Conservation (phyloP, 2,888 invertebrate genomes). For the Cephus runcator region DNA sequence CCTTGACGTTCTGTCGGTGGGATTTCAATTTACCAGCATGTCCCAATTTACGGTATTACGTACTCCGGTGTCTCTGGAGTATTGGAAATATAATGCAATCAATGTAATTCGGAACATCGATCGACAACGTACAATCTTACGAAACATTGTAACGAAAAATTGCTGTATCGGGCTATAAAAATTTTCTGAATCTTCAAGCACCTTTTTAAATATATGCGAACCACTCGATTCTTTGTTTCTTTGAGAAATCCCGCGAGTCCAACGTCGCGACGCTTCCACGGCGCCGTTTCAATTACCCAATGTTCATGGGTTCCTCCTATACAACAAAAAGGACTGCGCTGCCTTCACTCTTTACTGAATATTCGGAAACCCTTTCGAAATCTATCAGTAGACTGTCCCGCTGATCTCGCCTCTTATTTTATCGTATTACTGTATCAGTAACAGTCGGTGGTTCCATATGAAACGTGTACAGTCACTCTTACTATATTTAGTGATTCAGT, state of each 20-base stretch:
- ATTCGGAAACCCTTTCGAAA: not conserved
- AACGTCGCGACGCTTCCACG: not conserved
- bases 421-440: not conserved
- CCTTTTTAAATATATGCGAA: too few relatives aligned
- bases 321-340: not conserved
- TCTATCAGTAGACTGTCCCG: not conserved
- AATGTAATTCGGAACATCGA: too few relatives aligned
- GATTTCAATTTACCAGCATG: too few relatives aligned
- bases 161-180: too few relatives aligned
- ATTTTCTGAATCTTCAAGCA: too few relatives aligned
- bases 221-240: too few relatives aligned
- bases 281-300: not conserved
- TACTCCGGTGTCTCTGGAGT: too few relatives aligned
- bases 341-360: not conserved
- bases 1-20: not conserved
- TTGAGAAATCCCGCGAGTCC: too few relatives aligned
- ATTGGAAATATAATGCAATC: too few relatives aligned
- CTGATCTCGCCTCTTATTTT: not conserved
- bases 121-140: too few relatives aligned
- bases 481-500: not conserved
- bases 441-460: not conserved
- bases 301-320: not conserved
- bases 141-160: too few relatives aligned
- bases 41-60: too few relatives aligned
- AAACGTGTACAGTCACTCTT: not conserved